Base-by-base conservation (phyloP, 1,140 invertebrate genomes). In the Apolygus lucorum region DNA sequence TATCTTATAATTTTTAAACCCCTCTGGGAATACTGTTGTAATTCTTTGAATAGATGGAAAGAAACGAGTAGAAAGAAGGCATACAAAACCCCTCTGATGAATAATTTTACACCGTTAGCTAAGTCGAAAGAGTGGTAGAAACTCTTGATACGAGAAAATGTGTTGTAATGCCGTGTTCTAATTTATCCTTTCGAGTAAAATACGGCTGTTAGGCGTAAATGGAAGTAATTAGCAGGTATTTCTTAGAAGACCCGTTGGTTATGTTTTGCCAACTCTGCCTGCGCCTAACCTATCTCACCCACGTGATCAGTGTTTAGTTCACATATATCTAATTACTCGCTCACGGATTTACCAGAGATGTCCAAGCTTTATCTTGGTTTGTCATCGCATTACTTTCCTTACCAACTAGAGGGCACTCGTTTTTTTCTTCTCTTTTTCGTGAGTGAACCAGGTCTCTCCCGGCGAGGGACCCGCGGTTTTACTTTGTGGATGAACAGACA, bases 211-310 rank as follows among this genome's bases (percentile, higher is more conserved):
- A 49, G 34, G 34, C 34, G 34, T 49, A 49, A 49, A 49, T 49
- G 34, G 34, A 49, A 49, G 34, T 49, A 49, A 49, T 49, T 49
- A 49, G 34, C 34, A 49, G 34, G 34, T 49, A 49, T 49, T 49
- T 49, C 17, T 17, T 49, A 17, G 34, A 49, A 49, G 34, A 49
- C 34, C 34, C 8, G 8, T 49, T 8, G 17, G 34, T 11, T 49
- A 49, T 49, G 34, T 49, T 49, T 49, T 49, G 34, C 34, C 34
- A 49, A 49, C 34, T 49, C 34, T 17, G 34, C 34, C 34, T 49
- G 34, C 34, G 34, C 34, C 34, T 49, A 17, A 49, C 34, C 34
- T 49, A 49, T 49, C 34, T 49, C 34, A 17, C 34, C 34, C 34
- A 49, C 34, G 34, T 49, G 34, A 49, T 49, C 34, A 49, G 34